These are phyloP conservation scores for Stictocephala bisonia DNA, from an alignment of 2,888 invertebrate species.

Conservation along the genomic window DNA sequence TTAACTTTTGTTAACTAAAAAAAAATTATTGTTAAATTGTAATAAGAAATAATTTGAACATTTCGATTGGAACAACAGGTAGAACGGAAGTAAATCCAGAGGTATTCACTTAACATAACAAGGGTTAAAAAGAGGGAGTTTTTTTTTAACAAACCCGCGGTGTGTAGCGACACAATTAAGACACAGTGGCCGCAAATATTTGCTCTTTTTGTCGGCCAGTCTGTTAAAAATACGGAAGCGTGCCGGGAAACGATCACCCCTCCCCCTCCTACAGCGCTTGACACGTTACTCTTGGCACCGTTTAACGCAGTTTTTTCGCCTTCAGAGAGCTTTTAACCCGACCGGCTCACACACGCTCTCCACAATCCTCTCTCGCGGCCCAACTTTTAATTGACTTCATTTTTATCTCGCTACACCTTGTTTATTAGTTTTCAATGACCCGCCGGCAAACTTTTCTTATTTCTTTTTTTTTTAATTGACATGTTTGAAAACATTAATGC, in stretches of 20 bases:
- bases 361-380: slow-evolving; percentile 27
- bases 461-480: too few relatives aligned
- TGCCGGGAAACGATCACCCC: slow-evolving; percentile 3
- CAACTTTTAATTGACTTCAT: slow-evolving; percentile 41
- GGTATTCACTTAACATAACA: too few relatives aligned
- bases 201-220: slow-evolving; percentile 27
- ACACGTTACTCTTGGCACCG: slow-evolving; percentile 1
- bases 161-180: slow-evolving; percentile 32
- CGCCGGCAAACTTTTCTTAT: slow-evolving; percentile 1
- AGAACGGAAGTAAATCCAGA: too few relatives aligned
- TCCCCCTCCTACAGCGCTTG: not conserved
- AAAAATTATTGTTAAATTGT: too few relatives aligned
- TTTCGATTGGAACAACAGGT: too few relatives aligned
- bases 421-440: slow-evolving; percentile 26
- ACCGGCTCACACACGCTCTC: slow-evolving; percentile 23
- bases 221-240: slow-evolving; percentile 38
- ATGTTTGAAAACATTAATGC: too few relatives aligned
- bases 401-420: slow-evolving; percentile 35
- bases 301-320: slow-evolving; percentile 37
- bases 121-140: not conserved
- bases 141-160: not conserved
- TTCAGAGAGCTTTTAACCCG: slow-evolving; percentile 37
- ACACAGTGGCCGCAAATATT: slow-evolving; percentile 23
- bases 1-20: too few relatives aligned
- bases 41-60: too few relatives aligned